These are phyloP conservation scores for Eclectus roratus DNA, from an alignment of 2,113 vertebrate species.

Conservation along the genomic window DNA sequence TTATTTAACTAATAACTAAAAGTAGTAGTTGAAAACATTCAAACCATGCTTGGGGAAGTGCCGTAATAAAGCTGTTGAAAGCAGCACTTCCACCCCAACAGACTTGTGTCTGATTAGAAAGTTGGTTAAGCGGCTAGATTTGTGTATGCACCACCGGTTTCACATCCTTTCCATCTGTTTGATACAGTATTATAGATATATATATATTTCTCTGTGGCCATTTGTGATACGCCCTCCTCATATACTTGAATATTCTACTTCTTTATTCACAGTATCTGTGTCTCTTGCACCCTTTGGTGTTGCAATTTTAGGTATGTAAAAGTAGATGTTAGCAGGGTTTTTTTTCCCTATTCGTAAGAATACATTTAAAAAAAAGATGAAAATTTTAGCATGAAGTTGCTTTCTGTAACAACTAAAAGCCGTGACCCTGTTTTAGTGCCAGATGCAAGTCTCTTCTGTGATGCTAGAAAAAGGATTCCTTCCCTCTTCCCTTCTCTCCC, in stretches of 20 bases:
- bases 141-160: slow-evolving; percentile 80
- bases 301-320: slow-evolving; percentile 97
- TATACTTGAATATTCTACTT: slow-evolving; percentile 90
- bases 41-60: slow-evolving; percentile 66
- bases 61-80: slow-evolving; percentile 66
- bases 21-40: slow-evolving; percentile 56
- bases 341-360: slow-evolving; percentile 89
- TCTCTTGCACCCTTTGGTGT: slow-evolving; percentile 86
- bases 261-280: slow-evolving; percentile 89
- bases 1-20: slow-evolving; percentile 80
- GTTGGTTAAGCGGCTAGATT: slow-evolving; percentile 81
- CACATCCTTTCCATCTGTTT: slow-evolving; percentile 84
- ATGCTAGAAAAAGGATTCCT: slow-evolving; percentile 76
- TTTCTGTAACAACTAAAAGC: slow-evolving; percentile 81
- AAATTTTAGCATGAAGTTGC: slow-evolving; percentile 86
- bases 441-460: slow-evolving; percentile 80
- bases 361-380: slow-evolving; percentile 76
- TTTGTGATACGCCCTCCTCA: slow-evolving; percentile 90
- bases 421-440: slow-evolving; percentile 82
- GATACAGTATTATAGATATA: slow-evolving; percentile 90
- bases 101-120: slow-evolving; percentile 74
- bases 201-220: slow-evolving; percentile 89
- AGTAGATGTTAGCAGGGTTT: slow-evolving; percentile 95
- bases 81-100: slow-evolving; percentile 62
- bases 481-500: slow-evolving; percentile 9